These are phyloP conservation scores for Biston betularia DNA, from an alignment of 2,888 invertebrate species.

Conservation along the genomic window DNA sequence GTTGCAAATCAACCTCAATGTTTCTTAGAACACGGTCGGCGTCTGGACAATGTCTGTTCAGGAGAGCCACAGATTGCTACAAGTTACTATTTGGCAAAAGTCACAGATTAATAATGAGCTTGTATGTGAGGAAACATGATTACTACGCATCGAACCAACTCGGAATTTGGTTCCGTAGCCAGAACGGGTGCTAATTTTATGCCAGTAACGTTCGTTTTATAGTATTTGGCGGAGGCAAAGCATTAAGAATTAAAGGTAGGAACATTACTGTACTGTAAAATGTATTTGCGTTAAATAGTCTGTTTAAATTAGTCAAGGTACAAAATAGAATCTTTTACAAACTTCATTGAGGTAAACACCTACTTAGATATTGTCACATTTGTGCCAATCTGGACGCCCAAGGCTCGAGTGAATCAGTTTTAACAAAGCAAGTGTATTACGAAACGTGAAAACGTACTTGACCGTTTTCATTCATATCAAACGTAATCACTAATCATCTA, in stretches of 20 bases:
- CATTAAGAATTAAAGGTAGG: constrained; percentile 18
- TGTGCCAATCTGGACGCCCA: neutral
- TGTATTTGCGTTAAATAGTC: constrained; percentile 9
- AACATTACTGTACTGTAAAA: neutral
- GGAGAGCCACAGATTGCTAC: constrained; percentile 14
- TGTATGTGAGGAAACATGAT: constrained; percentile 15
- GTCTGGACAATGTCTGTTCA: constrained; percentile 60
- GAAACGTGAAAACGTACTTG: too few relatives aligned
- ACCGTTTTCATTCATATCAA: too few relatives aligned
- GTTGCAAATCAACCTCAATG: constrained; percentile 56
- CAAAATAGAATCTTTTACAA: constrained; percentile 4
- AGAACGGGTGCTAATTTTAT: constrained; percentile 35
- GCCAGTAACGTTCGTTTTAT: constrained; percentile 31
- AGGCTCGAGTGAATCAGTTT: too few relatives aligned
- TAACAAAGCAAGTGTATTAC: too few relatives aligned
- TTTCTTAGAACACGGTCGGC: constrained; percentile 51
- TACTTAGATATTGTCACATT: neutral
- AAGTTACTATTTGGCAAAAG: constrained; percentile 9
- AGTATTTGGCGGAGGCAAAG: constrained; percentile 25
- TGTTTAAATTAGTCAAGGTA: neutral
- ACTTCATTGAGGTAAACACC: neutral
- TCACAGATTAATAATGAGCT: constrained; percentile 10
- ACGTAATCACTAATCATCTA: too few relatives aligned
- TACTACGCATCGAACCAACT: constrained; percentile 26
- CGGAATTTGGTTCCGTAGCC: constrained; percentile 25